Base-by-base conservation (phyloP, 2,113 vertebrate genomes). In the Chionomys nivalis region DNA sequence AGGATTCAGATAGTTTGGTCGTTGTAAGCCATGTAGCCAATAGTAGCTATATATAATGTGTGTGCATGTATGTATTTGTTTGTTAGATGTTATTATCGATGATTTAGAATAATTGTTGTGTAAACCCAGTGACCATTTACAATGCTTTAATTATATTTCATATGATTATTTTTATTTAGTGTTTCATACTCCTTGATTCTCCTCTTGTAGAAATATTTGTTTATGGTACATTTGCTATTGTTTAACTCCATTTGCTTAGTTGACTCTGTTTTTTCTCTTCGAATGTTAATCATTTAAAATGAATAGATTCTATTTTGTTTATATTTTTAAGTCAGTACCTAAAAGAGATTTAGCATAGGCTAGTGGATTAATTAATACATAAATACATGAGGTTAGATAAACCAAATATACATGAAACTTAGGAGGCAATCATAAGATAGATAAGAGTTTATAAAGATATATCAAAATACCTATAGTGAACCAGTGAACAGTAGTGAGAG, bases 301-400 rank as follows among this genome's bases (percentile, higher is more conserved):
- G 17, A 87, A 72, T 4, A 1, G 36, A 83, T 85, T 31, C 21
- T 79, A n/a, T 82, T 83, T 96, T 78, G 61, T 89, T 93, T 87
- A 89, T 77, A 31, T 85, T 58, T 70, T 16, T 68, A 78, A 86
- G 39, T 7, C 33, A 86, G 9, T 44, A 93, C 26, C 44, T 52
- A 75, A 90, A 42, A 39, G 1, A 36, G 12, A 58, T 68, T 63
- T 26, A 70, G 3, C 23, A 79, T 39, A 70, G 61, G 63, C 17
- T 86, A 70, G 78, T 76, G 9, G 47, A 6, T 90, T 79, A 95
- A 76, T 94, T 76, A 95, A 72, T 95, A 42, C 65, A 91, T 90
- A 86, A 83, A 88, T 81, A 21, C 68, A 81, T 93, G 44, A 92
- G 28, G 6, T 7, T 66, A 82, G 10, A 78, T 73, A 73, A 96